Conservation (phyloP, 2,888 invertebrate species). For the Clitarchus hookeri region DNA sequence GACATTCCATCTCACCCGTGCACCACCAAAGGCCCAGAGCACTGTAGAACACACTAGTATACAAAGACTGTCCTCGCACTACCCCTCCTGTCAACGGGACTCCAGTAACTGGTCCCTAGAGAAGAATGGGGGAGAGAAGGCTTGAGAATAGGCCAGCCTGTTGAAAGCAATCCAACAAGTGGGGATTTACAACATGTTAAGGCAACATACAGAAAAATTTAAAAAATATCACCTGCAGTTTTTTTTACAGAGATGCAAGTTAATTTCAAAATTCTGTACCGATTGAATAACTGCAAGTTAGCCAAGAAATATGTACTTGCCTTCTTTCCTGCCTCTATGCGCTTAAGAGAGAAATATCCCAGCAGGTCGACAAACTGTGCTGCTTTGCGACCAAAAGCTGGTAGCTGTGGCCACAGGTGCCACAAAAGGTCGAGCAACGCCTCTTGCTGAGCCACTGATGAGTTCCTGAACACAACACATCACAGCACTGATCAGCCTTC, state of each 20-base stretch:
- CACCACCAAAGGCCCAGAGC: too few species aligned
- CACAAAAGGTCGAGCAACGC: slow-evolving; percentile 81
- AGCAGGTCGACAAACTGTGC: slow-evolving; percentile 96
- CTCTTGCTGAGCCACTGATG: slow-evolving; percentile 76
- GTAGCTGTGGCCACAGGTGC: slow-evolving; percentile 89
- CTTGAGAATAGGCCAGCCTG: too few species aligned
- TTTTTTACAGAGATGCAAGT: not conserved
- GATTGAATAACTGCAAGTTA: not conserved
- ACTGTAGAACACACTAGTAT: too few species aligned
- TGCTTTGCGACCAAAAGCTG: slow-evolving; percentile 90
- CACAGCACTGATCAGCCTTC: too few species aligned
- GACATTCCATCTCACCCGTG: too few species aligned
- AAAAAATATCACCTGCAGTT: not conserved
- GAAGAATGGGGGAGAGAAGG: too few species aligned
- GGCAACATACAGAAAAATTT: slow-evolving; percentile 10
- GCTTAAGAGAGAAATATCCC: slow-evolving; percentile 92
- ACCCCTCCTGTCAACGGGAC: too few species aligned
- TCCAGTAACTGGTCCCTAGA: too few species aligned
- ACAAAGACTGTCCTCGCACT: too few species aligned
- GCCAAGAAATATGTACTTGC: slow-evolving; percentile 49
- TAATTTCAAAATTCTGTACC: not conserved
- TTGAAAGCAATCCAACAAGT: too few species aligned
- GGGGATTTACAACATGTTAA: too few species aligned
- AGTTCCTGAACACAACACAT: slow-evolving; percentile 63
- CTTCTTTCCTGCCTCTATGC: slow-evolving; percentile 69